Conservation (phyloP, 2,888 invertebrate species). For the Agrenia bidenticulata region DNA sequence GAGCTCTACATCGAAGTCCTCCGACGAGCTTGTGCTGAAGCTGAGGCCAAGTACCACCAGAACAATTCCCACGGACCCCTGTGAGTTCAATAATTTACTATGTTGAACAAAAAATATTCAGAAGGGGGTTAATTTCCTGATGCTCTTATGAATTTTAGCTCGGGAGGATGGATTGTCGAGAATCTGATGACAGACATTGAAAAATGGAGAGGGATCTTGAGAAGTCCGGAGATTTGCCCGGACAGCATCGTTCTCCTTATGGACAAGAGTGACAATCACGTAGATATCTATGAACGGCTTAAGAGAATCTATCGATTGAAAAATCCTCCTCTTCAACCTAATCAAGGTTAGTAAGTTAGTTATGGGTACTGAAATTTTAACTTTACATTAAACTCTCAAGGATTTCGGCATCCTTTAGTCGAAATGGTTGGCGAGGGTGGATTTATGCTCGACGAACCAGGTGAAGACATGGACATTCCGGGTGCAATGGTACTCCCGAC, state of each 20-base stretch:
- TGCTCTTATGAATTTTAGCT: slow-evolving; percentile 16
- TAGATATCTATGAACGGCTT: slow-evolving; percentile 28
- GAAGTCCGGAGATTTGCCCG: slow-evolving; percentile 40
- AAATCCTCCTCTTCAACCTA: slow-evolving; percentile 4
- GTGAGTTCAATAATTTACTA: slow-evolving; percentile 16
- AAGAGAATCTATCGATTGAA: slow-evolving; percentile 29
- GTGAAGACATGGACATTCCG: background rate
- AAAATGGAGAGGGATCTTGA: slow-evolving; percentile 41
- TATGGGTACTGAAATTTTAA: too few species aligned
- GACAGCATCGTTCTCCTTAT: slow-evolving; percentile 42
- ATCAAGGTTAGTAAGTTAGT: too few species aligned
- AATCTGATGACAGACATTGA: slow-evolving; percentile 45
- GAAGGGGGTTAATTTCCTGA: background rate
- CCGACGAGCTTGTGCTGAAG: slow-evolving; percentile 31
- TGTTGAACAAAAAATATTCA: background rate
- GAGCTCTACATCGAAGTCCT: slow-evolving; percentile 46
- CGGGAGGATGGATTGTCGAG: slow-evolving; percentile 50
- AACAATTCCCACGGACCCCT: slow-evolving; percentile 33
- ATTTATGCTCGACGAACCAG: background rate
- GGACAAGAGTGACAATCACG: slow-evolving; percentile 28
- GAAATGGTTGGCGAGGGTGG: slow-evolving; percentile 1
- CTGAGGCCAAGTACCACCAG: slow-evolving; percentile 26
- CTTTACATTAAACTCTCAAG: too few species aligned
- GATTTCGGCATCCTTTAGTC: too few species aligned
- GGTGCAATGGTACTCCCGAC: background rate